Conservation (phyloP, 1,140 invertebrate genomes). For the Apis cerana region DNA sequence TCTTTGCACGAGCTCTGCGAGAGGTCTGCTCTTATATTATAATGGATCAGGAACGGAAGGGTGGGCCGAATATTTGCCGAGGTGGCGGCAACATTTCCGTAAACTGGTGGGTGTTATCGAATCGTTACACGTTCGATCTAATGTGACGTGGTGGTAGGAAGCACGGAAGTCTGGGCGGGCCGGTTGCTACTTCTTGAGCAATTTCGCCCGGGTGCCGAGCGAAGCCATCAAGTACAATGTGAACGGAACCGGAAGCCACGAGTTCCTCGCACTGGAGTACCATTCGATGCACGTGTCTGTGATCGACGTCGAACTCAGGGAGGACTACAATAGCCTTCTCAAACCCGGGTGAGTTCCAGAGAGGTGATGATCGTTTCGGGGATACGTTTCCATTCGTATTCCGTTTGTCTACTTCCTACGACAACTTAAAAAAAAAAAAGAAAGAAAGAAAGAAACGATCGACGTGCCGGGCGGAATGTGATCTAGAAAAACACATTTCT, state of each 20-base stretch:
- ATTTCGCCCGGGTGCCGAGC: constrained; percentile 76
- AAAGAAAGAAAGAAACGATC: not conserved
- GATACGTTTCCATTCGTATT: constrained; percentile 28
- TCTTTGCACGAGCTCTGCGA: too few relatives aligned
- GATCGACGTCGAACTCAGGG: constrained; percentile 77
- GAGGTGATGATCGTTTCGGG: constrained; percentile 42
- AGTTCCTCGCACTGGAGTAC: constrained; percentile 76
- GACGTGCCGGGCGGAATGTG: not conserved
- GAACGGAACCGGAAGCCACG: constrained; percentile 71
- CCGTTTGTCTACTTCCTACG: not conserved
- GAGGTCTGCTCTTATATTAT: not conserved
- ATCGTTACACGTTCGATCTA: constrained; percentile 51
- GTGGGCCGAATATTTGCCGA: not conserved
- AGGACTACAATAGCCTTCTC: constrained; percentile 77
- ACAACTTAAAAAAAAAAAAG: not conserved
- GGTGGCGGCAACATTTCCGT: constrained; percentile 41
- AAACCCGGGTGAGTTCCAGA: constrained; percentile 67
- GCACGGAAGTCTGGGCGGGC: constrained; percentile 70
- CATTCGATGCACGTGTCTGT: constrained; percentile 71
- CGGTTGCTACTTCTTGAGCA: constrained; percentile 80
- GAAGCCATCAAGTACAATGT: constrained; percentile 73
- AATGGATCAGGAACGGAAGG: not conserved
- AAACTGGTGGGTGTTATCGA: constrained; percentile 41
- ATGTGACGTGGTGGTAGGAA: constrained; percentile 67
- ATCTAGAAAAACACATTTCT: not conserved